Conservation (phyloP, 2,113 vertebrate species). For the Emberiza fucata region DNA sequence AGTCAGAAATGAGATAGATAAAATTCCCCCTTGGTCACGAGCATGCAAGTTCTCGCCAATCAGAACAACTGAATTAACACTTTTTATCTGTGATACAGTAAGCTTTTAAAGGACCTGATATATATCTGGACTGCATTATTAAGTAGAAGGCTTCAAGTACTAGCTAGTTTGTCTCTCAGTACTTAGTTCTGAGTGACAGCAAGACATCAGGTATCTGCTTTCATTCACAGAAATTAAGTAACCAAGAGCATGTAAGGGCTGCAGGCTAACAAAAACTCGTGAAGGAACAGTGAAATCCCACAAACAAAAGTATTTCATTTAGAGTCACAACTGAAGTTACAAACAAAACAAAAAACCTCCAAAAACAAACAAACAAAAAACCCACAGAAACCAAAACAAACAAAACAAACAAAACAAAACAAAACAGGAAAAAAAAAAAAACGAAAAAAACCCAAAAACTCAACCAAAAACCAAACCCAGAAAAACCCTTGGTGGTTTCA, state of each 20-base stretch:
- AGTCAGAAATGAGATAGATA: background rate
- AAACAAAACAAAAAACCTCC: no score
- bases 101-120: background rate
- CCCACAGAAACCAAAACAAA: background rate
- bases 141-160: background rate
- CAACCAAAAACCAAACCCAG: background rate
- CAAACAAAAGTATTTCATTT: background rate
- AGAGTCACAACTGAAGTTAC: background rate
- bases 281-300: background rate
- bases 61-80: background rate
- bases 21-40: background rate
- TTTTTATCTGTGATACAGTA: background rate
- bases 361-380: background rate
- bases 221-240: background rate
- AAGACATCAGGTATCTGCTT: background rate
- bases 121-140: background rate
- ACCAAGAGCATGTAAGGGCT: background rate
- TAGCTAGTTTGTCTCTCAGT: background rate
- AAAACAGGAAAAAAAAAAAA: background rate
- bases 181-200: background rate
- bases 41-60: background rate
- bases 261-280: fast-evolving
- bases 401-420: background rate
- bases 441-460: background rate
- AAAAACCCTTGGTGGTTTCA: background rate